phyloP scores from a whole-genome alignment of 1,140 invertebrate genomes.

The Dendroctonus ponderosae region DNA sequence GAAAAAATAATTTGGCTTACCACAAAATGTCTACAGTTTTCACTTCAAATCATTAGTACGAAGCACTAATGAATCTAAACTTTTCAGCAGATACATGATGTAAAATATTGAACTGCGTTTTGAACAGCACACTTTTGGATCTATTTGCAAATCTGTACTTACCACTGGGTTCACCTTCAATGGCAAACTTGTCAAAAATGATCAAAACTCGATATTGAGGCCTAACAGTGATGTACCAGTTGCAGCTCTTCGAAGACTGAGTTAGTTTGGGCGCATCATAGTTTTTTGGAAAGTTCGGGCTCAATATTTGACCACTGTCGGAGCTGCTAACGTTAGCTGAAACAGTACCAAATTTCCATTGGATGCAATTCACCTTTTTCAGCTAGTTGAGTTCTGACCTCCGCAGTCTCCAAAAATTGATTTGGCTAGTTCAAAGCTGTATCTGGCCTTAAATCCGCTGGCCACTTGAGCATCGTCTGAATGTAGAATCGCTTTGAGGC shows the following conservation, averaged over 20 bases:
- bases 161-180: conserved; percentile 86
- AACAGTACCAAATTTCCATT: background rate
- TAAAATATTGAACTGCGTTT: too few species aligned
- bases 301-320: conserved; percentile 78
- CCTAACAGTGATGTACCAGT: conserved; percentile 86
- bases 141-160: background rate
- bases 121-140: too few species aligned
- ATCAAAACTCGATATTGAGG: conserved; percentile 80
- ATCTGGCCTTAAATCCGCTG: conserved; percentile 85
- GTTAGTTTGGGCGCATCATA: conserved; percentile 77
- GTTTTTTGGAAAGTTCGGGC: conserved; percentile 82
- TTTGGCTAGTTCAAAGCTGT: conserved; percentile 83
- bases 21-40: background rate
- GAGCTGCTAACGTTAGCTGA: conserved; percentile 73
- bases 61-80: background rate
- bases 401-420: conserved; percentile 90
- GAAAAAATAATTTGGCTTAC: too few species aligned
- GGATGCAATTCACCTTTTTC: background rate
- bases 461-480: conserved; percentile 80
- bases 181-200: conserved; percentile 82
- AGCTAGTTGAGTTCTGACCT: conserved; percentile 46
- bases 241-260: conserved; percentile 79
- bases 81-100: too few species aligned
- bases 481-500: conserved; percentile 79
- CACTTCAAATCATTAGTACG: background rate